Base-by-base conservation (phyloP, 2,113 vertebrate genomes). In the Ciconia maguari region DNA sequence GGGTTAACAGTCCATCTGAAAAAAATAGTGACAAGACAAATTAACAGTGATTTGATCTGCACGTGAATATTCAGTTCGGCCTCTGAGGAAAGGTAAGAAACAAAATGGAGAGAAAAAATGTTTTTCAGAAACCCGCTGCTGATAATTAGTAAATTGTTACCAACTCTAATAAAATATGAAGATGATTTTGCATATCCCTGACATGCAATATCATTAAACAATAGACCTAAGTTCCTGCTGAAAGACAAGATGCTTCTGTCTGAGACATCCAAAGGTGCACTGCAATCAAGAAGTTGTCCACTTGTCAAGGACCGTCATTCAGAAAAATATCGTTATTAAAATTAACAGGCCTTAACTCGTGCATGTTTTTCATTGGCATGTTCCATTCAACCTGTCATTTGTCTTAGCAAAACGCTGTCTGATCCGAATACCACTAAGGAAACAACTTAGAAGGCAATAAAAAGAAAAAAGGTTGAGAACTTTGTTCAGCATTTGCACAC, bases 21-120 rank as follows among this genome's bases (percentile, higher is more conserved):
- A 68, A 76, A 75, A 74, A 74, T n/a, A 94, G 5, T 55, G 93
- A 79, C 30, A 93, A 94, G 38, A 36, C 58, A 95, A 95, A 95
- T 90, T 90, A 97, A 88, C 52, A 84, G 58, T 92, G 83, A 95
- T 96, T 97, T 97, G 87, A 95, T 55, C 16, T 83, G 72, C 10
- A 7, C 8, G 49, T 96, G 87, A 96, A 97, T 96, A 96, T 96
- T 97, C 87, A 97, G 27, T 95, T 95, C 17, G 89, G 77, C 18
- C 83, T 94, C 65, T 90, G 55, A 97, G 93, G 55, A 97, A 91
- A 97, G 90, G 62, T 83, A 89, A 88, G 78, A 94, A 91, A 91
- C n/a, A 85, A 95, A 90, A n/a, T 76, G 36, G 75, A 89, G 97
- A 97, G 48, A 88, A 97, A 97, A 94, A 87, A 66, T 66, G 38